Conservation (phyloP, 2,888 invertebrate species). For the Drosophila glabriapex region DNA sequence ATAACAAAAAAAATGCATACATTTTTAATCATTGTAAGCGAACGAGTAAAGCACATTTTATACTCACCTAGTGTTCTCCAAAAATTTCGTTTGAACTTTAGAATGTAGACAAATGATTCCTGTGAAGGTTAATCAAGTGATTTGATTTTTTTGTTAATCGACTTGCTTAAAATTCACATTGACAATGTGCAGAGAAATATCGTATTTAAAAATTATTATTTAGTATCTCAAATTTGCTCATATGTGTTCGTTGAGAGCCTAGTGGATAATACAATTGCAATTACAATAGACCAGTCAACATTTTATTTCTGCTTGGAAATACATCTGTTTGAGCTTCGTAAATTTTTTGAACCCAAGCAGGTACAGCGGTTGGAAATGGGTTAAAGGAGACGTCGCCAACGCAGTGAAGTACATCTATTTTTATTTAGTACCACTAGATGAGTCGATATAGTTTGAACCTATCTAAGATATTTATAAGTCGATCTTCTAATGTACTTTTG, state of each 20-base stretch:
- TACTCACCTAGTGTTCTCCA: neutral
- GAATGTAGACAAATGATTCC: neutral
- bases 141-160: neutral
- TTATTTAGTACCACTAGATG: no score
- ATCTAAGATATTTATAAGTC: no score
- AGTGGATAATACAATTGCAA: no score
- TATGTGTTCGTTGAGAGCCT: neutral
- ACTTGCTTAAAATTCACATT: neutral
- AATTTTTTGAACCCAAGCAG: neutral
- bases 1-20: rapidly evolving
- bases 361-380: no score
- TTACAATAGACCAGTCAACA: neutral
- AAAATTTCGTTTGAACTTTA: rapidly evolving
- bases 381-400: no score
- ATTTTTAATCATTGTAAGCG: neutral
- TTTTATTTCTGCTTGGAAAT: no score
- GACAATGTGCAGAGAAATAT: neutral
- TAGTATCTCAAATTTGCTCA: neutral
- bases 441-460: no score
- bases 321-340: neutral
- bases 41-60: neutral
- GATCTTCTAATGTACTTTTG: no score
- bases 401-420: no score
- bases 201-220: neutral
- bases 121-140: neutral